Evolutionary conservation across 2,113 vertebrate species (phyloP).

Genomic region (Cariama cristata): DNA sequence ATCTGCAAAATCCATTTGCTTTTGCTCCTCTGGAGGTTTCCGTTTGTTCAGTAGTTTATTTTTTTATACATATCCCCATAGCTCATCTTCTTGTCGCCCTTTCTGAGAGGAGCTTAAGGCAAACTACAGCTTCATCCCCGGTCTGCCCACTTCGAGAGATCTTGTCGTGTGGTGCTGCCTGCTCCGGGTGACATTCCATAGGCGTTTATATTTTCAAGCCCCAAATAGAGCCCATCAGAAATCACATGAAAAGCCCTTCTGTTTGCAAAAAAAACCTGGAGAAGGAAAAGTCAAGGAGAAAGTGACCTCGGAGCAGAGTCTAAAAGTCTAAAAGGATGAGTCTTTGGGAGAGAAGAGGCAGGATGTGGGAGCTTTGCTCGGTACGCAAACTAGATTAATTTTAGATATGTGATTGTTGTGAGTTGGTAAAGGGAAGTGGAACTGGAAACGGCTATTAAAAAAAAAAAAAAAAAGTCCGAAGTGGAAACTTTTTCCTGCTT

Average conservation of each 20-base stretch:
- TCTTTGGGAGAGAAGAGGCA: not conserved
- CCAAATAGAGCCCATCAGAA: not conserved
- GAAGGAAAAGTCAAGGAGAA: not conserved
- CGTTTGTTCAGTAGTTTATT: constrained; percentile 17
- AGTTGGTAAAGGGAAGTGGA: not conserved
- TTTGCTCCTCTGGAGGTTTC: constrained; percentile 12
- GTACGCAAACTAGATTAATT: not conserved
- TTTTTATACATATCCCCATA: not conserved
- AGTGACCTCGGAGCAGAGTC: not conserved
- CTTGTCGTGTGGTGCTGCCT: not conserved
- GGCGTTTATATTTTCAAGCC: not conserved
- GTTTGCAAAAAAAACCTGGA: not conserved
- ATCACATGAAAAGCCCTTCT: not conserved
- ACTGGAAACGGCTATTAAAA: not conserved
- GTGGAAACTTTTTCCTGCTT: not conserved
- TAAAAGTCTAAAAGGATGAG: not conserved
- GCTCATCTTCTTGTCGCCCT: not conserved
- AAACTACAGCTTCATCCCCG: not conserved
- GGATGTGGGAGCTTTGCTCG: not conserved
- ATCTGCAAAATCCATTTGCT: constrained; percentile 43
- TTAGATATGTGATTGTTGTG: not conserved
- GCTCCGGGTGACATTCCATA: not conserved
- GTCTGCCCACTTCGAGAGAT: not conserved
- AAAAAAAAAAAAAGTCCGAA: not conserved
- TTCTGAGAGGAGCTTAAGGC: not conserved